Conservation (phyloP, 2,888 invertebrate genomes). For the Chelonus formosanus region DNA sequence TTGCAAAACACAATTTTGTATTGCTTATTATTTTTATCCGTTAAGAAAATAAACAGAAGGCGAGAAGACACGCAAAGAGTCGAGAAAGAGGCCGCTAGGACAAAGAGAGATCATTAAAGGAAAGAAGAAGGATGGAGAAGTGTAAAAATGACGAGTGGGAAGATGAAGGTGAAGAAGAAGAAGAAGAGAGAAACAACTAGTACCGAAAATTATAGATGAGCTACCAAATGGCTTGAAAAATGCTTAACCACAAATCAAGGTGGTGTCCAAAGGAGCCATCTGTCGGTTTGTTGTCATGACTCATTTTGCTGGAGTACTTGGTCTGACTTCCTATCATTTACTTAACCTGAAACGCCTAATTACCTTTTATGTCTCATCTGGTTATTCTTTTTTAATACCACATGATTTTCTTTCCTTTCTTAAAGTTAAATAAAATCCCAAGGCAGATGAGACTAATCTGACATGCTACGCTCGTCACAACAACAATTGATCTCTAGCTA, state of each 20-base stretch:
- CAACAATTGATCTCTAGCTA: constrained; percentile 17
- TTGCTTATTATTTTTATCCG: constrained; percentile 58
- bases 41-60: constrained; percentile 55
- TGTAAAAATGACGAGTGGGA: constrained; percentile 5
- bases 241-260: constrained; percentile 63
- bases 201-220: constrained; percentile 52
- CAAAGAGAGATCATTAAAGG: constrained; percentile 12
- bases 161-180: constrained; percentile 6
- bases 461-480: constrained; percentile 18
- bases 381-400: constrained; percentile 5
- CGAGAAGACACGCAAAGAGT: constrained; percentile 17
- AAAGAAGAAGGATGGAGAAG: constrained; percentile 22
- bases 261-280: constrained; percentile 50
- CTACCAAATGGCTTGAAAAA: constrained; percentile 62
- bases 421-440: neutral
- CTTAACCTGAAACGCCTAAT: constrained; percentile 26
- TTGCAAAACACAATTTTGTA: constrained; percentile 2
- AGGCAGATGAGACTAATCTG: neutral
- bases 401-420: neutral
- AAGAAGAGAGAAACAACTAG: constrained; percentile 24
- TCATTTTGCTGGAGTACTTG: constrained; percentile 1
- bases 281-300: constrained; percentile 44
- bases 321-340: constrained; percentile 27
- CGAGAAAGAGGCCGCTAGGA: constrained; percentile 15
- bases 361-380: constrained; percentile 17